Evolutionary conservation across 2,888 invertebrate genomes (phyloP).

Genomic region (Scrobipalpa atriplicella): DNA sequence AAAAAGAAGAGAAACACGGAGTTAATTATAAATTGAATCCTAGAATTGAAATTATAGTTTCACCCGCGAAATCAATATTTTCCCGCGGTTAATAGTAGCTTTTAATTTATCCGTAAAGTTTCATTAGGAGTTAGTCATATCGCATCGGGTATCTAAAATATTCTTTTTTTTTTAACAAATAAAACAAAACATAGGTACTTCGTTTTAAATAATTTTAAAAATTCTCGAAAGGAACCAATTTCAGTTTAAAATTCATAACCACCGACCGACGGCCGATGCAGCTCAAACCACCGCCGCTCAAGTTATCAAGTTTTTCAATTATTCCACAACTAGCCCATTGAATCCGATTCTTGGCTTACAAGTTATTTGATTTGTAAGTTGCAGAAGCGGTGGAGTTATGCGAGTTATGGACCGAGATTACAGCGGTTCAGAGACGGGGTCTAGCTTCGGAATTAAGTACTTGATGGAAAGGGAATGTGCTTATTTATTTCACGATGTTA

Average conservation of each 20-base stretch:
- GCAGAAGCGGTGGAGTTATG: constrained; percentile 35
- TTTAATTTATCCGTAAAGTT: no score
- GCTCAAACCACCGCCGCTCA: constrained; percentile 26
- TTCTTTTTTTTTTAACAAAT: no score
- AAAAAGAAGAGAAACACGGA: no score
- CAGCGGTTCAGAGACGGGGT: constrained; percentile 26
- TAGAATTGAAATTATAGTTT: no score
- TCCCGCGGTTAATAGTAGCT: no score
- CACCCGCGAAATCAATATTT: no score
- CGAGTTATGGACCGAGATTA: constrained; percentile 42
- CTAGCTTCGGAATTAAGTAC: neutral
- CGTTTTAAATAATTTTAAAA: no score
- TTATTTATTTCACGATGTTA: neutral
- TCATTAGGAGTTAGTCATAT: no score
- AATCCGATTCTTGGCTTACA: constrained; percentile 50
- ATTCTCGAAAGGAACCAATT: neutral
- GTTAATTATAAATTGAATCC: no score
- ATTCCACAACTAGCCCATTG: constrained; percentile 54
- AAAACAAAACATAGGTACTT: no score
- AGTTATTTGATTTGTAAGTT: constrained; percentile 60
- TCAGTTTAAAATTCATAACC: neutral
- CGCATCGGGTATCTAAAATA: no score
- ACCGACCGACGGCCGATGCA: neutral
- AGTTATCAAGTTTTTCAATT: constrained; percentile 64
- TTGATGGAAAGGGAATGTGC: neutral